phyloP scores from a whole-genome alignment of 2,888 invertebrate genomes.

The Drosophila nigricruria region DNA sequence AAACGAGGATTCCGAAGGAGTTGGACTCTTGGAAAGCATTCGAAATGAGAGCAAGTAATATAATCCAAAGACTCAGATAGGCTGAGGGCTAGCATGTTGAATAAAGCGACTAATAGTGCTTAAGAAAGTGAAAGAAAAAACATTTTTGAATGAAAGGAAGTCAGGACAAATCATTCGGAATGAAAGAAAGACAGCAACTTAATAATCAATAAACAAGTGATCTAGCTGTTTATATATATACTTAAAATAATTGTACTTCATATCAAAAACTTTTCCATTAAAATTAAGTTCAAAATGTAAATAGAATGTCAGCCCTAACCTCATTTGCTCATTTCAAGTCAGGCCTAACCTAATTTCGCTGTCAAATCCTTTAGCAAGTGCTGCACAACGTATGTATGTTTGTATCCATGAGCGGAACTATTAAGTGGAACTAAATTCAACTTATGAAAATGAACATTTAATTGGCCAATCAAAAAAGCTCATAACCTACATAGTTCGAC shows the following conservation, averaged over 20 bases:
- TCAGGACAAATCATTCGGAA: too few relatives aligned
- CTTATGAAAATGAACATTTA: slow-evolving; percentile 9
- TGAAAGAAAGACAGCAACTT: background rate
- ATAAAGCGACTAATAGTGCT: too few relatives aligned
- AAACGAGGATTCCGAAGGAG: too few relatives aligned
- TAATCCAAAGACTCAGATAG: too few relatives aligned
- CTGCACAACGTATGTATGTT: background rate
- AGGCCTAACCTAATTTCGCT: slow-evolving; percentile 1
- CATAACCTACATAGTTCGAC: background rate
- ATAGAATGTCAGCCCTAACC: background rate
- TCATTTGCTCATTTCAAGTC: background rate
- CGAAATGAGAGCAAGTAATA: too few relatives aligned
- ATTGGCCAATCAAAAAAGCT: slow-evolving; percentile 14
- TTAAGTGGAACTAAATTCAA: slow-evolving; percentile 9
- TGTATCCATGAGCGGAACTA: slow-evolving; percentile 4
- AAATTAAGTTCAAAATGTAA: background rate
- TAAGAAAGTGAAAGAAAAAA: too few relatives aligned
- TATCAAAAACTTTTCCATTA: background rate
- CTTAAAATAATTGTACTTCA: background rate
- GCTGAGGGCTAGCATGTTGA: too few relatives aligned
- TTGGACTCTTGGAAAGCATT: too few relatives aligned
- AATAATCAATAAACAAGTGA: background rate
- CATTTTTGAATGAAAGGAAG: too few relatives aligned
- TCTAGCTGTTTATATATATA: background rate
- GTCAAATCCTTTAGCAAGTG: background rate